Percentiles rank a stretch among this genome's conserved stretches.
phyloP scores from a whole-genome alignment of 2,113 vertebrate species.

The Ceyx melanurus region DNA sequence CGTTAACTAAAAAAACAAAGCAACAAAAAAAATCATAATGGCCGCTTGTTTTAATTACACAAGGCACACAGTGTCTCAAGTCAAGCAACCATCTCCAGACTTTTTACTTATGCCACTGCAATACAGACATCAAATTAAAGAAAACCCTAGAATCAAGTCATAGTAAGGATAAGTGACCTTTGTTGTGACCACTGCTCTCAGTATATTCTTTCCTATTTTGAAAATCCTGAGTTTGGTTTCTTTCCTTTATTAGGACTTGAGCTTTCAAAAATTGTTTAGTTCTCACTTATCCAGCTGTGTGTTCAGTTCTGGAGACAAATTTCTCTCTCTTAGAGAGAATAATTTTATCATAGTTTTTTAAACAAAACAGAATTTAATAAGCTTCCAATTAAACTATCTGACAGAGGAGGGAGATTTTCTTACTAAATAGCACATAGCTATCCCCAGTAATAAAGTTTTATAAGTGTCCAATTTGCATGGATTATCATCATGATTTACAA shows the following conservation, averaged over 20 bases:
- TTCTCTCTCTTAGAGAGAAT: background rate
- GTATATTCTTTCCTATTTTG: background rate
- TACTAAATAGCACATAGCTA: background rate
- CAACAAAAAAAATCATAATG: background rate
- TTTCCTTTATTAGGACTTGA: background rate
- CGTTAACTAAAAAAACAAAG: background rate
- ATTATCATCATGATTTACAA: background rate
- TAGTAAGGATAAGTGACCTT: background rate
- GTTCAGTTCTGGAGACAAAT: background rate
- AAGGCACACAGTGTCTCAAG: background rate
- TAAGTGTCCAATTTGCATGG: background rate
- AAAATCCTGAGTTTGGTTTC: background rate
- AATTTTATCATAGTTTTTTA: background rate
- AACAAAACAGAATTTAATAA: background rate
- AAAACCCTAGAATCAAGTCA: background rate
- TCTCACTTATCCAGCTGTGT: background rate
- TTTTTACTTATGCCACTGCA: background rate
- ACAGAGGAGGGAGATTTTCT: background rate
- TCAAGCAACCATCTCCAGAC: background rate
- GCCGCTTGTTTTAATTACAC: background rate
- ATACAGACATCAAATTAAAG: background rate
- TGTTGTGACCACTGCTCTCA: background rate
- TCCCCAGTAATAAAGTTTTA: background rate
- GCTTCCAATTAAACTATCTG: background rate
- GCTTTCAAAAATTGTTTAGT: background rate